phyloP scores from a whole-genome alignment of 30 jellyfish, hydroid and myxozoan species.

The Morbakka virulenta region DNA sequence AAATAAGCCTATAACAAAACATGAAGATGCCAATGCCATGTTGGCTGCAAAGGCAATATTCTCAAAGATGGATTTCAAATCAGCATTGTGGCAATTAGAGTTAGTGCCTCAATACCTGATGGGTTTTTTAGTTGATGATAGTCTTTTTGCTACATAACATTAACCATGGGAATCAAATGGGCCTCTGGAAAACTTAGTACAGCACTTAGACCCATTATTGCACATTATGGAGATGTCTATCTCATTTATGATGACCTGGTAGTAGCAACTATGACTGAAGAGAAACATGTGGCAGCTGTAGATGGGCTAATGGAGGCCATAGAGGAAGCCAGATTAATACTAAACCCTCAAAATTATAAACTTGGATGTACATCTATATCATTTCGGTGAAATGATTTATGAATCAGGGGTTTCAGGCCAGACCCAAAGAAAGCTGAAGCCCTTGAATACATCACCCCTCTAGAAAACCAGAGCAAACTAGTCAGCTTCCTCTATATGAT shows the following conservation, averaged over 20 bases:
- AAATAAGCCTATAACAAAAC: too few species aligned
- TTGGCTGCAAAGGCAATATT: slow-evolving; percentile 21
- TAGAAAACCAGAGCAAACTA: slow-evolving; percentile 19
- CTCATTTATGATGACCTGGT: slow-evolving; percentile 30
- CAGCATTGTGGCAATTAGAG: slow-evolving; percentile 66
- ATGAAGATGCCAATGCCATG: slow-evolving; percentile 35
- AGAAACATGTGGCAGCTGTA: background rate
- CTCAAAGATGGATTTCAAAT: slow-evolving; percentile 40
- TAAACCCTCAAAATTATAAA: slow-evolving; percentile 4
- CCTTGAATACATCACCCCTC: slow-evolving; percentile 13
- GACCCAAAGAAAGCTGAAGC: slow-evolving; percentile 58
- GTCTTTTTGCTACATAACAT: slow-evolving; percentile 55
- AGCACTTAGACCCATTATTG: slow-evolving; percentile 49
- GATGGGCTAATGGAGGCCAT: background rate
- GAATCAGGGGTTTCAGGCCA: background rate
- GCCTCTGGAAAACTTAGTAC: slow-evolving; percentile 60
- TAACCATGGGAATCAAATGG: slow-evolving; percentile 46
- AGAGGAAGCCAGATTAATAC: background rate
- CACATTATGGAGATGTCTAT: slow-evolving; percentile 39
- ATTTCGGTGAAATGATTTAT: slow-evolving; percentile 27
- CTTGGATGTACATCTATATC: slow-evolving; percentile 7
- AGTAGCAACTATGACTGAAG: background rate
- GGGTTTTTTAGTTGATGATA: slow-evolving; percentile 23
- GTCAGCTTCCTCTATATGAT: slow-evolving; percentile 54
- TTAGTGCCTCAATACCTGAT: slow-evolving; percentile 12